Conservation (phyloP, 2,888 invertebrate genomes). For the Subacronicta megacephala region DNA sequence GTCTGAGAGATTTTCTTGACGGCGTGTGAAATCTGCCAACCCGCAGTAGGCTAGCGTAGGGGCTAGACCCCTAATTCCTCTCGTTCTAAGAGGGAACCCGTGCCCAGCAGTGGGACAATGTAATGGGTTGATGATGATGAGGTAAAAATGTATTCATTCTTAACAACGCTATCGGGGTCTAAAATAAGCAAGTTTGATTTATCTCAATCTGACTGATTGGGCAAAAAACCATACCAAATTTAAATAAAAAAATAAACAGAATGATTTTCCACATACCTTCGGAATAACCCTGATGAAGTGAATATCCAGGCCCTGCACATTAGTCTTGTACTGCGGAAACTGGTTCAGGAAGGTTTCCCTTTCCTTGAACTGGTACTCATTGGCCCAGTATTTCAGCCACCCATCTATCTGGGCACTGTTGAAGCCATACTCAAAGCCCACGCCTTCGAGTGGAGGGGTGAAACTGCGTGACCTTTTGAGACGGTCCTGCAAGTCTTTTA, state of each 20-base stretch:
- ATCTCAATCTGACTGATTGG: no score
- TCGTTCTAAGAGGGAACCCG: no score
- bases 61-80: no score
- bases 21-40: no score
- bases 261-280: conserved; percentile 57
- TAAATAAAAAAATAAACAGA: not conserved
- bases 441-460: conserved; percentile 91
- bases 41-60: no score
- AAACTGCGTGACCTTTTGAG: conserved; percentile 68
- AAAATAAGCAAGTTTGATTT: no score
- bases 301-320: conserved; percentile 92
- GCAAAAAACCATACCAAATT: no score
- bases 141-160: no score
- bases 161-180: no score
- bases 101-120: no score
- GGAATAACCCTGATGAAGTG: conserved; percentile 89
- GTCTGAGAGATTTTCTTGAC: no score
- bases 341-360: conserved; percentile 92
- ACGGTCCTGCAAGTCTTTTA: conserved; percentile 72
- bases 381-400: conserved; percentile 93
- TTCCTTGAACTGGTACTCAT: conserved; percentile 91
- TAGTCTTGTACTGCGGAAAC: conserved; percentile 93
- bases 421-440: conserved; percentile 95
- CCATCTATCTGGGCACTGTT: conserved; percentile 91
- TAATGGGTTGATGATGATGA: no score